Evolutionary conservation across 2,113 vertebrate genomes (phyloP).

Genomic region (Catharus minimus): DNA sequence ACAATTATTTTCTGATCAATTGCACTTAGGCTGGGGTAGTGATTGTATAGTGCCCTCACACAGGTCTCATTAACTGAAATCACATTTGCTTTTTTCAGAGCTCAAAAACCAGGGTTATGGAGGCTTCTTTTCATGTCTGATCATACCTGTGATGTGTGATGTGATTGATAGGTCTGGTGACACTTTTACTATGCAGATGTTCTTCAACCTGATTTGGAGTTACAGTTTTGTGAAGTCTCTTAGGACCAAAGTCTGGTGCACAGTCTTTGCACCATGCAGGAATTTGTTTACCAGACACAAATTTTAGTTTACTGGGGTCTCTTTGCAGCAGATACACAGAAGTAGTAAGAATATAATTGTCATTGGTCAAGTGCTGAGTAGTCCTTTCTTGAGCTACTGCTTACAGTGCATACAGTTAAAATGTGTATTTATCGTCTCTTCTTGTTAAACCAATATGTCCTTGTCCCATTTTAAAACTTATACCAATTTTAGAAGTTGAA

Average conservation of each 20-base stretch:
- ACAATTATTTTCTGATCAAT: not conserved
- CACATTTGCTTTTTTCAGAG: not conserved
- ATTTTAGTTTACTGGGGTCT: not conserved
- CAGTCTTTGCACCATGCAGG: not conserved
- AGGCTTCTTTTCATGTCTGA: not conserved
- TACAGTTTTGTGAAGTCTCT: not conserved
- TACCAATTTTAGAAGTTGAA: not conserved
- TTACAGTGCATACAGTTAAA: not conserved
- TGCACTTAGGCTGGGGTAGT: not conserved
- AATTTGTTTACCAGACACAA: not conserved
- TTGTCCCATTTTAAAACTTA: not conserved
- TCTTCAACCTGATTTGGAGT: not conserved
- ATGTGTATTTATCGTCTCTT: not conserved
- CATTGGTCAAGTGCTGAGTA: not conserved
- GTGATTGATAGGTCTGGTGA: not conserved
- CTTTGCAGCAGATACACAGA: not conserved
- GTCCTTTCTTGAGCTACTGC: not conserved
- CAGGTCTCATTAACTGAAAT: not conserved
- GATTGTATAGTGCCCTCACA: not conserved
- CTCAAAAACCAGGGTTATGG: rapidly evolving
- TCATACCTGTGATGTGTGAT: not conserved
- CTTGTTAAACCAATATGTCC: not conserved
- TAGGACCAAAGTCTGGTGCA: not conserved
- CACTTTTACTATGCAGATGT: not conserved
- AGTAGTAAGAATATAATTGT: not conserved